These are phyloP conservation scores for Heterodera schachtii DNA, from an alignment of 1,140 invertebrate species.

Conservation along the genomic window DNA sequence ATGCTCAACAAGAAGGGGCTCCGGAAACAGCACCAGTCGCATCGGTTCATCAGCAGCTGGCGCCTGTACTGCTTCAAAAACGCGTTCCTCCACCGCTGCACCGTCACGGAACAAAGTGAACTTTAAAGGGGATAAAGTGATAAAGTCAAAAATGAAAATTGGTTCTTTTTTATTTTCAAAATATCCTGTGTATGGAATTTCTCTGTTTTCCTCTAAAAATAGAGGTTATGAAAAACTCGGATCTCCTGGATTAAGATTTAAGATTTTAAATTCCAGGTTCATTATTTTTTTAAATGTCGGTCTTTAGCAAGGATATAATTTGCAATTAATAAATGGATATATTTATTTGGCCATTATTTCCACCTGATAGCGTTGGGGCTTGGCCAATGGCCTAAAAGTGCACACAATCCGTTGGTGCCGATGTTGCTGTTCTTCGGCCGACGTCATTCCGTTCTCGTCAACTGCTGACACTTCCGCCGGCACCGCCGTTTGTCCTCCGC, in stretches of 20 bases:
- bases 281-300: too few species aligned
- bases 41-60: conserved; percentile 31
- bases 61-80: conserved; percentile 28
- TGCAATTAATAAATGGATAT: conserved; percentile 1
- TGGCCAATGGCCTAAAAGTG: conserved; percentile 1
- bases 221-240: too few species aligned
- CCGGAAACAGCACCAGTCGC: conserved; percentile 28
- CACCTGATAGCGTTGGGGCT: conserved; percentile 2
- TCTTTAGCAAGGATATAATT: too few species aligned
- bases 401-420: not conserved
- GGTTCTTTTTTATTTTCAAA: conserved; percentile 16
- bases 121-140: not conserved
- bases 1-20: conserved; percentile 52
- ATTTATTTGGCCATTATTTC: conserved; percentile 5
- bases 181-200: conserved; percentile 5
- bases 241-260: too few species aligned
- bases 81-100: conserved; percentile 35
- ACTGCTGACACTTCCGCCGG: conserved; percentile 2
- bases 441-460: not conserved
- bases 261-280: too few species aligned
- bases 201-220: too few species aligned
- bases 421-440: not conserved
- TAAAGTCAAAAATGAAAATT: too few species aligned
- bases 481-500: not conserved
- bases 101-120: conserved; percentile 36